Conservation (phyloP, 2,113 vertebrate species). For the Scophthalmus maximus region DNA sequence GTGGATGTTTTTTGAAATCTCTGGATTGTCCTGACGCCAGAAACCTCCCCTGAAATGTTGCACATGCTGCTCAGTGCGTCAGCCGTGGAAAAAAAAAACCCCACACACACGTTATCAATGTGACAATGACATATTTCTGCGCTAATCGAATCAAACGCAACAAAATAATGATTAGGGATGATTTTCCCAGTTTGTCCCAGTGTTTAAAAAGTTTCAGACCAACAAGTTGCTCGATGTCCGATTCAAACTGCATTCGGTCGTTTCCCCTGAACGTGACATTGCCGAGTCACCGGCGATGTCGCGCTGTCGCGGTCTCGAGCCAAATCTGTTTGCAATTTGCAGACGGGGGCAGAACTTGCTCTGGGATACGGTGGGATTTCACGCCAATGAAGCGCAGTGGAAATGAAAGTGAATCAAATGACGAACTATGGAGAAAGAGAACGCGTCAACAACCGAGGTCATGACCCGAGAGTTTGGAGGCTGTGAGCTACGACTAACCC, state of each 20-base stretch:
- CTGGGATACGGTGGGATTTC: not conserved
- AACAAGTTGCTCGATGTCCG: not conserved
- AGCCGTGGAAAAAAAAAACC: no score
- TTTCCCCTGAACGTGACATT: not conserved
- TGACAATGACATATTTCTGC: no score
- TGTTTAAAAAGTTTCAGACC: not conserved
- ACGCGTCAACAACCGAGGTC: slow-evolving; percentile 40
- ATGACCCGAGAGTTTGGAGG: slow-evolving; percentile 55
- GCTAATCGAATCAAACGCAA: no score
- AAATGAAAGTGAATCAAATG: slow-evolving; percentile 31
- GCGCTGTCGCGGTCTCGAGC: not conserved
- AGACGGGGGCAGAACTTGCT: slow-evolving; percentile 4
- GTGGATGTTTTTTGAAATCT: no score
- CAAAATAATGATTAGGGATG: no score
- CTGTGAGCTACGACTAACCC: slow-evolving; percentile 34
- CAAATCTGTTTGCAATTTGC: slow-evolving; percentile 45
- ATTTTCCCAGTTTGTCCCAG: not conserved
- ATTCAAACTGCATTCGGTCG: not conserved
- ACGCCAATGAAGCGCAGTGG: slow-evolving; percentile 18
- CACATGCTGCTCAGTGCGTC: no score
- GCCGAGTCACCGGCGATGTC: not conserved
- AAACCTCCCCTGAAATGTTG: no score
- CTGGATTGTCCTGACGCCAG: no score
- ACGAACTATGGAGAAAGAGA: slow-evolving; percentile 20
- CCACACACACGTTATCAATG: no score